These are phyloP conservation scores for Cotesia congregata DNA, from an alignment of 2,888 invertebrate species.

Conservation along the genomic window DNA sequence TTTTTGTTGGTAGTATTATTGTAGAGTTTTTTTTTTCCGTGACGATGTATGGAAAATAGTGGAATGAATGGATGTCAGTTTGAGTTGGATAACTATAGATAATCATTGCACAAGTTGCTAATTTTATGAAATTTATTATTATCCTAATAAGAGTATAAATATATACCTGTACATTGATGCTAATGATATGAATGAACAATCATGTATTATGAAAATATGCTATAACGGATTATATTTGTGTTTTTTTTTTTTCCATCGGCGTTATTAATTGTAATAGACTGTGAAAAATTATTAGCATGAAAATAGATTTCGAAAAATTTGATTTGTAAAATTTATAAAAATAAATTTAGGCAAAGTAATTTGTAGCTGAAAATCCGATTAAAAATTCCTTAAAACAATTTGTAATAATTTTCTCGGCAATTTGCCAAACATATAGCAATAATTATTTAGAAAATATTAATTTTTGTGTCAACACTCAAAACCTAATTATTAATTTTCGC, in stretches of 20 bases:
- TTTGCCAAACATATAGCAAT: too few relatives aligned
- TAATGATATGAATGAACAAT: constrained; percentile 29
- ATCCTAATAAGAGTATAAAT: constrained; percentile 13
- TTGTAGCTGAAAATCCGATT: too few relatives aligned
- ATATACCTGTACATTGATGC: neutral
- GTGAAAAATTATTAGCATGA: too few relatives aligned
- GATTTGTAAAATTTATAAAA: too few relatives aligned
- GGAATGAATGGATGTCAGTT: constrained; percentile 20
- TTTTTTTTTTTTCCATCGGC: too few relatives aligned
- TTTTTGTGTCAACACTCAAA: too few relatives aligned
- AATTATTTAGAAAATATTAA: too few relatives aligned
- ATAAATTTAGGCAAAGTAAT: too few relatives aligned
- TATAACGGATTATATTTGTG: constrained; percentile 21
- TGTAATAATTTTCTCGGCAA: too few relatives aligned
- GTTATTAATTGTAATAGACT: too few relatives aligned
- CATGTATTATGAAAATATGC: constrained; percentile 31
- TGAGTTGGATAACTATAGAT: constrained; percentile 32
- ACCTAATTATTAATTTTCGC: neutral
- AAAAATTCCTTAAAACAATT: too few relatives aligned
- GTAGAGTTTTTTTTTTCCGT: constrained; percentile 2
- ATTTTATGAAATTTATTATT: constrained; percentile 25
- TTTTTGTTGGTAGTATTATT: neutral
- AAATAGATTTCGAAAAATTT: too few relatives aligned
- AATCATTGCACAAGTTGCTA: constrained; percentile 29
- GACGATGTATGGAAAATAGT: constrained; percentile 18